Evolutionary conservation across 2,797 vertebrate genomes (phyloP).

Genomic region (Sebastes glaucus): DNA sequence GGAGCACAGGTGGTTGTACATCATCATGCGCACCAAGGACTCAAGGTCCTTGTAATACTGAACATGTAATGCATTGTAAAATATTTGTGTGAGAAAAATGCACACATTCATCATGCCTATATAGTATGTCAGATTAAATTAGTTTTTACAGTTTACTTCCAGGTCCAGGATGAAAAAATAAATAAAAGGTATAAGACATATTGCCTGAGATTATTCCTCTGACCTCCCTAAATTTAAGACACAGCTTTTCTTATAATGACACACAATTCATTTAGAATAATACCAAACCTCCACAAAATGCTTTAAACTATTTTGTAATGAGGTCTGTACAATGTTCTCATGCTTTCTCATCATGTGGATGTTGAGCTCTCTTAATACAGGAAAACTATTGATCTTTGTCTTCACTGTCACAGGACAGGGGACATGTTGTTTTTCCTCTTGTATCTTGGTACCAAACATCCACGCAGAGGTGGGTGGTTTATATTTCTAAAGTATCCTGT

Average conservation of each 20-base stretch:
- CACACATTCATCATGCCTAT: not conserved
- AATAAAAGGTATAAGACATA: not conserved
- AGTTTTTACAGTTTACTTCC: not conserved
- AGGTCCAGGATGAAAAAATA: not conserved
- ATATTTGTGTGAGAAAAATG: not conserved
- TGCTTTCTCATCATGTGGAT: not conserved
- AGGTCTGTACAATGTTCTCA: not conserved
- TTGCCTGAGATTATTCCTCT: not conserved
- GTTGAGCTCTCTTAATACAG: not conserved
- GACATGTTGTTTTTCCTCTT: constrained; percentile 3
- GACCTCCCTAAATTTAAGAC: not conserved
- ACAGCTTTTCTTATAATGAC: not conserved
- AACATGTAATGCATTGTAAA: not conserved
- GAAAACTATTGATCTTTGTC: not conserved
- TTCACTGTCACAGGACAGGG: not conserved
- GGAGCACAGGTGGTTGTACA: constrained; percentile 57
- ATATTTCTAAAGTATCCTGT: constrained; percentile 46
- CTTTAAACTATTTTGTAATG: not conserved
- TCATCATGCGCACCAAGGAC: constrained; percentile 19
- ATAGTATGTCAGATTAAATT: not conserved
- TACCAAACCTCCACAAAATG: not conserved
- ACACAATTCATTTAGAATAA: not conserved
- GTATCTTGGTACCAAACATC: constrained; percentile 4
- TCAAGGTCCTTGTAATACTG: constrained; percentile 43
- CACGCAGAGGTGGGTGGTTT: constrained; percentile 11